Conservation (phyloP, 2,888 invertebrate genomes). For the Rhagophthalmus giganteus region DNA sequence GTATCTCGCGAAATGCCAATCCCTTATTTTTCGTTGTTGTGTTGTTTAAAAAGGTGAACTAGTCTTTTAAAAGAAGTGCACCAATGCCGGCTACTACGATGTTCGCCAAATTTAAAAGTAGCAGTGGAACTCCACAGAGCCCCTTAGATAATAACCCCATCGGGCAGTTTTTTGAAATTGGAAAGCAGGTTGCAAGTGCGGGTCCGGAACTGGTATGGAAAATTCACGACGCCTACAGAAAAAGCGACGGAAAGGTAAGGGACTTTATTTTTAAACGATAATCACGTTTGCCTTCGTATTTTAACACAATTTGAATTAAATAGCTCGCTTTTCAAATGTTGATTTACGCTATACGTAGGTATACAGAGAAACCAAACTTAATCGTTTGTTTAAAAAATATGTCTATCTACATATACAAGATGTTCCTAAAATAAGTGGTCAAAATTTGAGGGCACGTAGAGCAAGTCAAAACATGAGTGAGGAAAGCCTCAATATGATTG, state of each 20-base stretch:
- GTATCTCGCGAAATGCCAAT: slow-evolving; percentile 7
- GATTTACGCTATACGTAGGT: no score
- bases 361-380: no score
- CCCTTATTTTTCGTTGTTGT: background rate
- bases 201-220: slow-evolving; percentile 92
- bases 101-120: slow-evolving; percentile 75
- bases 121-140: slow-evolving; percentile 58
- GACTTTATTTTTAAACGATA: no score
- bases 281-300: no score
- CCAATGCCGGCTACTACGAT: slow-evolving; percentile 60
- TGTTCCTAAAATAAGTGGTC: no score
- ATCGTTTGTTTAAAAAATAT: no score
- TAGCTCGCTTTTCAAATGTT: no score
- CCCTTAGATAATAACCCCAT: slow-evolving; percentile 80
- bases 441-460: no score
- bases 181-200: slow-evolving; percentile 76
- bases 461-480: no score
- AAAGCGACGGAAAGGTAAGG: slow-evolving; percentile 89
- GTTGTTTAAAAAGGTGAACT: slow-evolving; percentile 8
- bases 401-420: no score
- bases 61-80: slow-evolving; percentile 13
- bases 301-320: no score
- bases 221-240: slow-evolving; percentile 86
- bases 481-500: no score
- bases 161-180: slow-evolving; percentile 83